A percentile compares a stretch with the other conserved stretches of the same genome.
Conservation (phyloP, 2,113 vertebrate genomes). For the Pheucticus melanocephalus region DNA sequence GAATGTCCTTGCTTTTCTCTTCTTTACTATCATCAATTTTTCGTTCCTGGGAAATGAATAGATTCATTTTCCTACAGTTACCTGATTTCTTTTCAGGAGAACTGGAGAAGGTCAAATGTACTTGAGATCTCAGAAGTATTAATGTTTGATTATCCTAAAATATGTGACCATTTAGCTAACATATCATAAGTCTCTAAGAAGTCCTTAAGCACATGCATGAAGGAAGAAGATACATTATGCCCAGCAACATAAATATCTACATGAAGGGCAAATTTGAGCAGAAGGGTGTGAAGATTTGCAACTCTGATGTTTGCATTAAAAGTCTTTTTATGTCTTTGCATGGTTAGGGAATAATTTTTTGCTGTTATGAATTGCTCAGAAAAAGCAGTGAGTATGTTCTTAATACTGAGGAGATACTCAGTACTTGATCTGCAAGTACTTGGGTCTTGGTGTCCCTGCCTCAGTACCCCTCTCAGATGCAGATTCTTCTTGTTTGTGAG, state of each 20-base stretch:
- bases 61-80: slow-evolving; percentile 21
- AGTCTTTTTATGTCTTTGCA: background rate
- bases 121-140: slow-evolving; percentile 16
- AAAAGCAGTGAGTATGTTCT: background rate
- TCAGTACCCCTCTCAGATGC: background rate
- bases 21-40: slow-evolving; percentile 38
- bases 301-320: background rate
- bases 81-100: slow-evolving; percentile 33
- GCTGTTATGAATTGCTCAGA: background rate
- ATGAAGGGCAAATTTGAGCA: background rate
- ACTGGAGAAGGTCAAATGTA: slow-evolving; percentile 32
- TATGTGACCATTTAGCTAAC: slow-evolving; percentile 9
- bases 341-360: background rate
- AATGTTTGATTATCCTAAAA: slow-evolving; percentile 41
- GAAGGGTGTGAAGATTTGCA: background rate
- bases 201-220: background rate
- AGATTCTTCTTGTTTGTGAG: background rate
- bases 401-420: background rate
- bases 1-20: slow-evolving; percentile 35
- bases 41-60: slow-evolving; percentile 3
- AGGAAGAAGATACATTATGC: background rate
- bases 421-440: background rate
- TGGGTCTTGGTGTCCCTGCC: background rate
- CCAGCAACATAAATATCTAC: background rate
- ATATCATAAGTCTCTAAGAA: background rate